Evolutionary conservation across 1,140 invertebrate genomes (phyloP).

Genomic region (Drosophila malerkotliana): DNA sequence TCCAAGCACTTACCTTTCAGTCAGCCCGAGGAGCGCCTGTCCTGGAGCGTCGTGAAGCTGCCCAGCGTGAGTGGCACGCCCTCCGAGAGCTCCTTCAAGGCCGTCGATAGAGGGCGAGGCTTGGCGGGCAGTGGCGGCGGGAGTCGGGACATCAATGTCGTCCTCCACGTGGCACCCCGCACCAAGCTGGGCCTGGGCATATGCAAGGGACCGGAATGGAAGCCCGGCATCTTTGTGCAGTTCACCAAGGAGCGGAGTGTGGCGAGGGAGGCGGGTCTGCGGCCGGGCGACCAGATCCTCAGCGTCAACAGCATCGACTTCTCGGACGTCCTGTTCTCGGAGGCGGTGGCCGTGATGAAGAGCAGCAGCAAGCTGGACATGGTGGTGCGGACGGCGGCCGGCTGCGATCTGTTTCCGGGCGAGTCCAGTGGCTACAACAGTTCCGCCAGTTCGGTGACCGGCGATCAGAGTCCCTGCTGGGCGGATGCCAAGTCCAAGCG

Average conservation of each 20-base stretch:
- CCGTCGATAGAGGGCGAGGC: neutral
- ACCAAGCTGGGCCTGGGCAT: slow-evolving; percentile 90
- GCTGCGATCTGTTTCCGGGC: slow-evolving; percentile 90
- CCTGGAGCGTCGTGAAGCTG: slow-evolving; percentile 76
- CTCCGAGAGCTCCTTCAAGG: slow-evolving; percentile 75
- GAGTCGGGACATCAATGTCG: slow-evolving; percentile 86
- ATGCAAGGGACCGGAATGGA: slow-evolving; percentile 93
- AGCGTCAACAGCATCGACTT: slow-evolving; percentile 94
- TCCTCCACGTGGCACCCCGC: slow-evolving; percentile 87
- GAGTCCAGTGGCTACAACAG: slow-evolving; percentile 92
- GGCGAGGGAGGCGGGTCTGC: slow-evolving; percentile 92
- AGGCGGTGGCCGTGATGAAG: slow-evolving; percentile 92
- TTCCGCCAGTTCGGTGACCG: slow-evolving; percentile 90
- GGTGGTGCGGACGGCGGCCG: slow-evolving; percentile 89
- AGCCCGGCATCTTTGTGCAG: slow-evolving; percentile 94
- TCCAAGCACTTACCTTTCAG: slow-evolving; percentile 18
- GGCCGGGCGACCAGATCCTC: slow-evolving; percentile 96
- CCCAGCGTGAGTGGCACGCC: slow-evolving; percentile 72
- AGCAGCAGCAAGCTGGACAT: slow-evolving; percentile 89
- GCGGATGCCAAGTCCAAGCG: slow-evolving; percentile 86
- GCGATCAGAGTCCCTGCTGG: slow-evolving; percentile 88
- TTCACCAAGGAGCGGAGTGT: slow-evolving; percentile 95
- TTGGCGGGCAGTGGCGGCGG: slow-evolving; percentile 33
- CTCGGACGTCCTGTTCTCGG: slow-evolving; percentile 90
- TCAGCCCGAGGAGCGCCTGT: slow-evolving; percentile 68